A percentile compares a stretch with the other conserved stretches of the same genome.
Evolutionary conservation across 2,113 vertebrate genomes (phyloP).

Genomic region (Bagarius yarrelli): DNA sequence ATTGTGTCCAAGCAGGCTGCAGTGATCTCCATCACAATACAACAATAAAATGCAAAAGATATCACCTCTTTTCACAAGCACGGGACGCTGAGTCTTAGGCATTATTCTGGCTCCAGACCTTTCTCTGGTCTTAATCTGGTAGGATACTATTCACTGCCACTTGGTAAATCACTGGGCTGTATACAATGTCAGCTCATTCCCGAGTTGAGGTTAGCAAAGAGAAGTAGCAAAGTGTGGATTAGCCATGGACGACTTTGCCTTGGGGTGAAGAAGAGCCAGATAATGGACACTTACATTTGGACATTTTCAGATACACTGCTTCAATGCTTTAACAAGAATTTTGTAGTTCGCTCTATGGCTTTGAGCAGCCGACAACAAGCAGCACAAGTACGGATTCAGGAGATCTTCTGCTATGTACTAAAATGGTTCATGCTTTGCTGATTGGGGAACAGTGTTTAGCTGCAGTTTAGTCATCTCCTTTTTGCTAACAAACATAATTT

Average conservation of each 20-base stretch:
- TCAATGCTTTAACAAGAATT: slow-evolving; percentile 33
- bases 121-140: slow-evolving; percentile 28
- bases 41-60: not conserved
- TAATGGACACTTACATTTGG: slow-evolving; percentile 20
- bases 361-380: not conserved
- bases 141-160: slow-evolving; percentile 23
- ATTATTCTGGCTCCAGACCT: slow-evolving; percentile 10
- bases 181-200: slow-evolving; percentile 38
- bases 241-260: slow-evolving; percentile 6
- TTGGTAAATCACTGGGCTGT: slow-evolving; percentile 38
- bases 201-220: slow-evolving; percentile 30
- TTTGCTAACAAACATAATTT: not conserved
- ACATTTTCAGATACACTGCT: slow-evolving; percentile 25
- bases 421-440: not conserved
- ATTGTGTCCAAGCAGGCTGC: not conserved
- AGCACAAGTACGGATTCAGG: not conserved
- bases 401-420: not conserved
- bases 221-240: slow-evolving; percentile 21
- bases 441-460: not conserved
- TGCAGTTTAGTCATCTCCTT: not conserved
- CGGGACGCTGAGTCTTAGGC: not conserved
- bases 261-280: slow-evolving; percentile 37
- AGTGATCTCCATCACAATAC: slow-evolving; percentile 5
- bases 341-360: slow-evolving; percentile 24
- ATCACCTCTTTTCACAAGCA: not conserved